phyloP scores from a whole-genome alignment of 1,140 invertebrate species.

The Drosophila littoralis region DNA sequence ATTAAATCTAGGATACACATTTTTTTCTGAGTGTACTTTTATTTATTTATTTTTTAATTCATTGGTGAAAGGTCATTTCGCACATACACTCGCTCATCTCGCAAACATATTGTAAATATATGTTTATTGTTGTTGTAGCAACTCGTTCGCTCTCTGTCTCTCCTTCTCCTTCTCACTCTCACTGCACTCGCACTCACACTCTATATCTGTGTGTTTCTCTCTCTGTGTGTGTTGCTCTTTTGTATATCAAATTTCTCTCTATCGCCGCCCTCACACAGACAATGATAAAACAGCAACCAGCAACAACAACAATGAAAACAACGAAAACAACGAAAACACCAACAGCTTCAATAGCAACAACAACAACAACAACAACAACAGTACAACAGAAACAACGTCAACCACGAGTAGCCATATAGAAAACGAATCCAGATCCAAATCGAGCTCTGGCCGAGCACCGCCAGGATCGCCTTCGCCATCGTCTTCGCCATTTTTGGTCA shows the following conservation, averaged over 20 bases:
- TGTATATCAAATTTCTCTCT: constrained; percentile 52
- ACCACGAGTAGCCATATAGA: constrained; percentile 25
- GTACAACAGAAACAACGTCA: constrained; percentile 23
- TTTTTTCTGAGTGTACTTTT: constrained; percentile 19
- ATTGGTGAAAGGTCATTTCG: constrained; percentile 34
- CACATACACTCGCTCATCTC: constrained; percentile 12
- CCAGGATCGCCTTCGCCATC: constrained; percentile 16
- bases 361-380: constrained; percentile 18
- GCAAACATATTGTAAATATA: constrained; percentile 11
- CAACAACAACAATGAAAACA: constrained; percentile 25
- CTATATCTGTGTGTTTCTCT: constrained; percentile 31
- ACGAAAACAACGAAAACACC: constrained; percentile 20
- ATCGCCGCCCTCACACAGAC: constrained; percentile 62
- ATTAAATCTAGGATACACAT: background rate
- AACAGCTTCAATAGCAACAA: constrained; percentile 20
- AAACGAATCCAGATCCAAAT: constrained; percentile 27
- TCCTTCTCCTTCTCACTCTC: constrained; percentile 44
- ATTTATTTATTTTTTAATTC: constrained; percentile 11
- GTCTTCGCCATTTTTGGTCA: constrained; percentile 48
- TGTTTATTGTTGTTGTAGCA: constrained; percentile 51
- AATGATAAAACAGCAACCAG: constrained; percentile 39
- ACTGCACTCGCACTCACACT: constrained; percentile 42
- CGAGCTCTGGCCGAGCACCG: constrained; percentile 14
- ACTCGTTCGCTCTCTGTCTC: constrained; percentile 32
- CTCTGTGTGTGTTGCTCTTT: constrained; percentile 40